Percentiles rank a stretch among this genome's conserved stretches.
phyloP scores from a whole-genome alignment of 2,113 vertebrate genomes.

The Microtus pennsylvanicus region DNA sequence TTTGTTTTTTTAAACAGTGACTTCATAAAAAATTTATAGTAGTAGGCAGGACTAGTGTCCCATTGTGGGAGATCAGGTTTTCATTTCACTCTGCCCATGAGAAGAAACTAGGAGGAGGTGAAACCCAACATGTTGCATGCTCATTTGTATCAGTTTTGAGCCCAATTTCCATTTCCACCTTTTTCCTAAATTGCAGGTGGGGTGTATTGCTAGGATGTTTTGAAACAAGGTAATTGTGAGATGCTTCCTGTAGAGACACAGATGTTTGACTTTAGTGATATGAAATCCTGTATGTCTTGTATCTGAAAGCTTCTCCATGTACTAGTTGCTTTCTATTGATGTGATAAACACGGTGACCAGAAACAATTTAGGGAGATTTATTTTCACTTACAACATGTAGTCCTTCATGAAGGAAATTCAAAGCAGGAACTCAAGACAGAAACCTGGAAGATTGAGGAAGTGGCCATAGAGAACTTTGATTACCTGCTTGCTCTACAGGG shows the following conservation, averaged over 20 bases:
- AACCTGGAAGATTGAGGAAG: neutral
- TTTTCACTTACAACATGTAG: neutral
- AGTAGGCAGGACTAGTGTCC: neutral
- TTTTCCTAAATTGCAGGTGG: neutral
- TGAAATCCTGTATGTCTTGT: conserved; percentile 31
- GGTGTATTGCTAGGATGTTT: neutral
- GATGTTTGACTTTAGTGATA: conserved; percentile 23
- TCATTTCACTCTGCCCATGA: neutral
- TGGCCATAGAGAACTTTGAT: neutral
- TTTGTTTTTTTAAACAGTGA: neutral
- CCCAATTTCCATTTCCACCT: conserved; percentile 54
- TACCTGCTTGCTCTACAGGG: neutral
- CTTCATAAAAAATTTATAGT: conserved; percentile 12
- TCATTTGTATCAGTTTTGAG: conserved; percentile 29
- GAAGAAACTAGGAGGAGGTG: conserved; percentile 19
- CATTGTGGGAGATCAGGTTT: neutral
- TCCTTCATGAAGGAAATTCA: neutral
- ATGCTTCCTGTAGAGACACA: conserved; percentile 43
- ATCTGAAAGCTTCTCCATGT: conserved; percentile 59
- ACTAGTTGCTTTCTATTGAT: neutral
- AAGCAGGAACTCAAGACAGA: neutral
- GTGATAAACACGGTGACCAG: neutral
- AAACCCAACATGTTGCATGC: neutral
- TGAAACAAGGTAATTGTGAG: conserved; percentile 16
- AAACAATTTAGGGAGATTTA: neutral